Evolutionary conservation across 2,888 invertebrate species (phyloP).

Genomic region (Cinara cedri): DNA sequence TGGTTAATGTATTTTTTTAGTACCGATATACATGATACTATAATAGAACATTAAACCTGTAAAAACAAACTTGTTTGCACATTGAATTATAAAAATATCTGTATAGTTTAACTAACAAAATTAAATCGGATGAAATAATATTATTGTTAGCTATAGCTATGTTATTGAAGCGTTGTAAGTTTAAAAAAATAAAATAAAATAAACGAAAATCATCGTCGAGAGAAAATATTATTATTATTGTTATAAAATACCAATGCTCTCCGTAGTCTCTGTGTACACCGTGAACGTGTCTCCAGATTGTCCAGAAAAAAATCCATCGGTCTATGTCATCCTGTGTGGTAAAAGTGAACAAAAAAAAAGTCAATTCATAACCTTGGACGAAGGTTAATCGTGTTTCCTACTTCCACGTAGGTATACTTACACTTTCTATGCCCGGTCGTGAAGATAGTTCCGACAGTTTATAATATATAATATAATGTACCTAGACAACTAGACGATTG

Average conservation of each 20-base stretch:
- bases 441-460: not conserved
- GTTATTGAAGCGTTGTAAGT: no score
- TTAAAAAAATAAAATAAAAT: no score
- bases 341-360: slow-evolving; percentile 46
- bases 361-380: slow-evolving; percentile 49
- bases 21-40: no score
- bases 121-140: no score
- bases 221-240: not conserved
- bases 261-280: not conserved
- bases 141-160: no score
- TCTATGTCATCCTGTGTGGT: slow-evolving; percentile 38
- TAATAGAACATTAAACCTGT: no score
- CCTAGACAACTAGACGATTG: slow-evolving; percentile 7
- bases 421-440: slow-evolving; percentile 34
- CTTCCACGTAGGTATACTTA: slow-evolving; percentile 20
- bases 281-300: slow-evolving; percentile 23
- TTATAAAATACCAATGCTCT: slow-evolving; percentile 4
- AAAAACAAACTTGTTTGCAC: no score
- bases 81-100: no score
- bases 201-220: not conserved
- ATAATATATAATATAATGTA: no score
- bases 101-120: no score
- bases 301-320: not conserved
- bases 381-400: slow-evolving; percentile 51
- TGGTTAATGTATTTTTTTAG: no score